Percentiles rank a stretch among this genome's conserved stretches.
Evolutionary conservation across 1,140 invertebrate genomes (phyloP).

Genomic region (Cylas formicarius): DNA sequence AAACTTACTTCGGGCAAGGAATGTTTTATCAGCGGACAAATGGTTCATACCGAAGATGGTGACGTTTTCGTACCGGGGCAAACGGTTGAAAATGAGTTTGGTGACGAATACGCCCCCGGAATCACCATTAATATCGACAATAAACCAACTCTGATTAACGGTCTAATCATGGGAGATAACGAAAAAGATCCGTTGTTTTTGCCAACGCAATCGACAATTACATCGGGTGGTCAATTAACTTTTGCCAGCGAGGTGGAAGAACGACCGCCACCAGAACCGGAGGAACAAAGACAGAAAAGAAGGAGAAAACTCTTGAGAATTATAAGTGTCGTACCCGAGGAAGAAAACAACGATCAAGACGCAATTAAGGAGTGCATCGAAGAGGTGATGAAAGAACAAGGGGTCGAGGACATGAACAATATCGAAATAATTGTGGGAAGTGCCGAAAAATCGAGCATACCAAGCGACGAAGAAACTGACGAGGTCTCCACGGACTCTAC

Average conservation of each 20-base stretch:
- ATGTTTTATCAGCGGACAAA: constrained; percentile 61
- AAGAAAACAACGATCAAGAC: constrained; percentile 32
- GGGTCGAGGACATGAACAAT: constrained; percentile 15
- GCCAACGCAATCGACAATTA: constrained; percentile 51
- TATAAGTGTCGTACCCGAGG: constrained; percentile 24
- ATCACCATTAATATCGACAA: constrained; percentile 60
- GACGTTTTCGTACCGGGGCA: constrained; percentile 65
- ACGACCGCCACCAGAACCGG: constrained; percentile 29
- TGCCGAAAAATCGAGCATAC: constrained; percentile 4
- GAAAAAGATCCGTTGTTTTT: constrained; percentile 45
- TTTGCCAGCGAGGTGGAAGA: constrained; percentile 42
- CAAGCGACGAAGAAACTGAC: constrained; percentile 22
- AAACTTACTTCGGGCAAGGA: constrained; percentile 41
- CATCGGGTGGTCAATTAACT: constrained; percentile 45
- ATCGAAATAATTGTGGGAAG: constrained; percentile 25
- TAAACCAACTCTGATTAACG: constrained; percentile 59
- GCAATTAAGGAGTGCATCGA: constrained; percentile 19
- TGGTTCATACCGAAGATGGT: constrained; percentile 60
- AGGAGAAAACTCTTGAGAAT: constrained; percentile 21
- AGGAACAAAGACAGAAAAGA: constrained; percentile 27
- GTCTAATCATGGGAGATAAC: constrained; percentile 39
- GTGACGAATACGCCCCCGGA: constrained; percentile 63
- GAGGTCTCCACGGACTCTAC: constrained; percentile 20
- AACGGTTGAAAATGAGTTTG: constrained; percentile 59
- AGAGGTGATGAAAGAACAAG: constrained; percentile 18